A percentile compares a stretch with the other conserved stretches of the same genome.
These are phyloP conservation scores for Pseudonaja textilis DNA, from an alignment of 2,113 vertebrate species.

Conservation along the genomic window DNA sequence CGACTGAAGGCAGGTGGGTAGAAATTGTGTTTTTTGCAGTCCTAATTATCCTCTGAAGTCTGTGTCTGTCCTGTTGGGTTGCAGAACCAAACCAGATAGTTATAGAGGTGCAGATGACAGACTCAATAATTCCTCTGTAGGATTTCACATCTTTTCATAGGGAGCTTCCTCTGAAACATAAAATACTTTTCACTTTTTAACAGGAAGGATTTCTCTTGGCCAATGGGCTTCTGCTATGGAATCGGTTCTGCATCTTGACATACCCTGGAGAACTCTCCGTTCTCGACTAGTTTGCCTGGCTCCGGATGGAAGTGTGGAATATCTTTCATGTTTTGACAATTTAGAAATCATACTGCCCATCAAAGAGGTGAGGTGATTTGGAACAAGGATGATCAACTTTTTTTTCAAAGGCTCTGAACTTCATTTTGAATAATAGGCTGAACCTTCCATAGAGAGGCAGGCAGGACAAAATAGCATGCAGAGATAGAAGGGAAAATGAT, in stretches of 20 bases:
- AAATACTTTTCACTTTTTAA: conserved; percentile 14
- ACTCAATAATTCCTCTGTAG: too few species aligned
- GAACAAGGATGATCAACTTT: not conserved
- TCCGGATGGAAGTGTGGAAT: conserved; percentile 78
- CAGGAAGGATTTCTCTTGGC: conserved; percentile 80
- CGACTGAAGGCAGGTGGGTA: too few species aligned
- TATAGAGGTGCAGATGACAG: too few species aligned
- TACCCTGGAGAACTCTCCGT: conserved; percentile 90
- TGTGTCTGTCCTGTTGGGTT: too few species aligned
- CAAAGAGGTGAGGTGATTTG: conserved; percentile 74
- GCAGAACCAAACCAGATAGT: too few species aligned
- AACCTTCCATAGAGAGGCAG: not conserved
- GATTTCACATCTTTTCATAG: not conserved
- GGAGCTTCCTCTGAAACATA: not conserved
- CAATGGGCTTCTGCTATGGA: conserved; percentile 88
- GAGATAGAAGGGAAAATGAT: not conserved
- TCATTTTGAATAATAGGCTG: not conserved
- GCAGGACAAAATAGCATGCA: not conserved
- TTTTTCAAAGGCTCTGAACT: not conserved
- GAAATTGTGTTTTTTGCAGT: too few species aligned
- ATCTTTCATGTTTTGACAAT: conserved; percentile 85
- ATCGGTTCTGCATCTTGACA: conserved; percentile 79
- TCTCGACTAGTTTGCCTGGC: conserved; percentile 70
- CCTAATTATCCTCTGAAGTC: too few species aligned
- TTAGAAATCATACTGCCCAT: conserved; percentile 75